Percentiles rank a stretch among this genome's conserved stretches.
Evolutionary conservation across 2,888 invertebrate species (phyloP).

Genomic region (Drosophila barbarae): DNA sequence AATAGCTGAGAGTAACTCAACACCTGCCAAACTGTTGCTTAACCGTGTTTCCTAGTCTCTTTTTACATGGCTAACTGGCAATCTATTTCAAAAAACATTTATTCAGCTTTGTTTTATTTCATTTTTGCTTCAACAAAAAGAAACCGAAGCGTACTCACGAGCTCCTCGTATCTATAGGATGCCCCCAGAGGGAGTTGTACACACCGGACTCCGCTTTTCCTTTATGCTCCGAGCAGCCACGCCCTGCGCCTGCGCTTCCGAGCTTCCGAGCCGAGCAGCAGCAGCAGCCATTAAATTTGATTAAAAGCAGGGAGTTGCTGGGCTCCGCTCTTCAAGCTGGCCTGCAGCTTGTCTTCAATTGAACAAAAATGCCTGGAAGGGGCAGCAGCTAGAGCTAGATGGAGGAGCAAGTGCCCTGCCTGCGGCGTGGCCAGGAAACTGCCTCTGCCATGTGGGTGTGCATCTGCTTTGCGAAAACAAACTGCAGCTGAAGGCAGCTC

Average conservation of each 20-base stretch:
- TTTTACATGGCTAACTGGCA: too few species aligned
- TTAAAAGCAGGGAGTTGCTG: conserved; percentile 2
- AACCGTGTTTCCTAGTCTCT: not conserved
- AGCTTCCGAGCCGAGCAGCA: conserved; percentile 2
- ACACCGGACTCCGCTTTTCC: conserved; percentile 2
- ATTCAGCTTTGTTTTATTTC: not conserved
- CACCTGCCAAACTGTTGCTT: conserved; percentile 9
- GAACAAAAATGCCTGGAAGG: too few species aligned
- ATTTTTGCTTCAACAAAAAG: not conserved
- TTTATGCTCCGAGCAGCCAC: conserved; percentile 5
- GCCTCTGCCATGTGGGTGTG: conserved; percentile 3
- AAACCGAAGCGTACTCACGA: not conserved
- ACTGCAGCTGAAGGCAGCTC: conserved; percentile 3
- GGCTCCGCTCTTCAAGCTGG: conserved; percentile 4
- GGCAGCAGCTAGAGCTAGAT: not conserved
- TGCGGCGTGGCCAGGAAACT: conserved; percentile 1
- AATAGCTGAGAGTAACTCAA: conserved; percentile 2
- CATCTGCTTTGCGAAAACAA: not conserved
- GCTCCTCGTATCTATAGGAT: conserved; percentile 4
- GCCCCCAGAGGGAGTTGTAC: conserved; percentile 3
- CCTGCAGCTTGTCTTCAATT: not conserved
- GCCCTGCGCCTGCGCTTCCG: conserved; percentile 22
- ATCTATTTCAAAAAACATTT: not conserved
- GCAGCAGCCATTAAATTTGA: conserved; percentile 10
- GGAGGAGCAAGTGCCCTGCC: not conserved